Base-by-base conservation (phyloP, 2,888 invertebrate genomes). In the Brassicogethes aeneus region DNA sequence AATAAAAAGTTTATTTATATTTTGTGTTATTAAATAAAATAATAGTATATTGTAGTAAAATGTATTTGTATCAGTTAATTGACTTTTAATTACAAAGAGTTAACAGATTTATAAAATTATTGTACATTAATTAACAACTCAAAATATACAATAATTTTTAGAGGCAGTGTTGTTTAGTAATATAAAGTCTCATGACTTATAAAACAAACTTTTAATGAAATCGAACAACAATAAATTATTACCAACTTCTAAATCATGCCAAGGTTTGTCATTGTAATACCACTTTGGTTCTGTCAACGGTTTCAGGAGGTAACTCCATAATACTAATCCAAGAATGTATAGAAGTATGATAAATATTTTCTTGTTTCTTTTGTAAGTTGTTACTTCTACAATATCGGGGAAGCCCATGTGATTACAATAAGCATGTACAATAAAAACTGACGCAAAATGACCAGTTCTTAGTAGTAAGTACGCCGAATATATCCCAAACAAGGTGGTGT, bases 401-500 rank as follows among this genome's bases (percentile, higher is more conserved):
- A 95, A 85, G 3, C 95, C 95, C 91, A 96, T 93, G 67, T 91
- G 88, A 68, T 96, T 96, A 69, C 96, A 96, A 66, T 94, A 93
- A 17, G 90, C 85, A 66, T 96, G 96, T 1, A 85, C 92, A 12
- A 91, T 67, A 53, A 94, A 79, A 2, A 92, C 88, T 1, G 94
- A 89, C 13, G 83, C 72, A 54, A 95, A 80, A 65, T 95, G 93
- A 29, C 93, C 92, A 54, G 94, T 95, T 63, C 86, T 80, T 7
- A 86, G 74, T 68, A 94, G 92, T 36, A 95, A 68, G 64, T 82
- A 93, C n/a, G 94, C 87, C 3, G 94, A 93, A 66, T 96, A 96
- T 36, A 85, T 85, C 43, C 95, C 96, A 71, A 96, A 96, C 36
- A 95, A 65, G 39, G 89, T 90, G 2, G 96, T 95, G 61, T 92